Base-by-base conservation (phyloP, 2,113 vertebrate genomes). In the Clinocottus analis region DNA sequence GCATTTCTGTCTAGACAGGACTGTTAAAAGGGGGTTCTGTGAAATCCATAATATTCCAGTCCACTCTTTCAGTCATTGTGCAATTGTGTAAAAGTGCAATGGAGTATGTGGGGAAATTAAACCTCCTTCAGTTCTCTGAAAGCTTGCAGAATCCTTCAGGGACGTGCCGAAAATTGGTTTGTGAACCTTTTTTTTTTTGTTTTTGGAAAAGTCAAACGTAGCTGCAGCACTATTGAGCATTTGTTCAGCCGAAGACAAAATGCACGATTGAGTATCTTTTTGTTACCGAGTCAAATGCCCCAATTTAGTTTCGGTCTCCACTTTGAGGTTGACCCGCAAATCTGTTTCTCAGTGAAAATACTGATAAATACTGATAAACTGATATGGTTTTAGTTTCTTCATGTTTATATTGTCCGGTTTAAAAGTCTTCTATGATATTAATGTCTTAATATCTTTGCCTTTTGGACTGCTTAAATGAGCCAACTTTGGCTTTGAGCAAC, bases 11-110 rank as follows among this genome's bases (percentile, higher is more conserved):
- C 69, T 47, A 63, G 68, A 78, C 55, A 68, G 14, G 21, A n/a
- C 25, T 60, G 31, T 25, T 45, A 11, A 60, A 71, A 5, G 49
- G 2, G 6, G 5, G 27, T 25, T 10, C n/a, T 41, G 21, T 49
- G 41, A 67, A 67, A 55, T 53, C 21, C 12, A 21, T 59, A 11
- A 29, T 29, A 63, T 64, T 6, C 10, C 8, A 23, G 41, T n/a
- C 51, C 10, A 16, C 41, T 33, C 10, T 39, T 37, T 39, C 29
- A 47, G 47, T 53, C 27, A 37, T 77, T 56, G 7, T 41, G 45
- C 47, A 69, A 62, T 5, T 35, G 23, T 58, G 75, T 31, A 6
- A 78, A 64, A 74, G 31, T 74, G 47, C 58, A 31, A 60, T 56
- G 8, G 21, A 58, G 58, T n/a, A 11, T 33, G 7, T 33, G 9